Base-by-base conservation (phyloP, 2,888 invertebrate genomes). In the Pheosia gnoma region DNA sequence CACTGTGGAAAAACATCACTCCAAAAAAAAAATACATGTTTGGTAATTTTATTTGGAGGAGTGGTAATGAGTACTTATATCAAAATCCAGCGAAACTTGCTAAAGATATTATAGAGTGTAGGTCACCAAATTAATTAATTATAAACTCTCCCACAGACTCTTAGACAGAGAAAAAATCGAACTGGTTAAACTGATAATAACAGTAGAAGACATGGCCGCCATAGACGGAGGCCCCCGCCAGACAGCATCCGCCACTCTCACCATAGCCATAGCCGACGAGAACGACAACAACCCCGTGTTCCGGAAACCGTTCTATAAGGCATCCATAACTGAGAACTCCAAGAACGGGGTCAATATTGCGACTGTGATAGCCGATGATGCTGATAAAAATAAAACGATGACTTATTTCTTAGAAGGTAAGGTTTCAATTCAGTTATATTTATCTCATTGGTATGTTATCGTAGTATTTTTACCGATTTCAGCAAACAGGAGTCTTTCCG, bases 261-360 rank as follows among this genome's bases (percentile, higher is more conserved):
- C 95, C 4, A 95, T 98, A 53, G 90, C 96, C 37, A 94, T 98
- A 7, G 96, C 96, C 60, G 98, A 98, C 83, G 97, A 97, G 61
- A 98, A 98, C 78, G 98, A 98, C 78, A 98, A 98, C 79, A 96
- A 97, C 81, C 98, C 98, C 0, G 96, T 95, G 79, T 98, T 98
- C 81, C 94, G 96, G 41, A 95, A 96, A 75, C 95, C 97, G 0
- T 96, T 96, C 74, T 98, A 98, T 75, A 95, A 95, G 65, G 95
- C 96, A 61, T 95, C 97, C 0, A 96, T 98, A 0, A 95, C 97
- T 0, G 98, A 98, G 85, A 98, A 98, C 84, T 97, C 97, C 58
- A 97, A 97, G 86, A 96, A 96, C 77, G 98, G 98, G 0, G 95
- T 96, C 0, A 95, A 96, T 57, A 96, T 98, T 8, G 96, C 96